Conservation (phyloP, 2,888 invertebrate genomes). For the Dichetophora obliterata region DNA sequence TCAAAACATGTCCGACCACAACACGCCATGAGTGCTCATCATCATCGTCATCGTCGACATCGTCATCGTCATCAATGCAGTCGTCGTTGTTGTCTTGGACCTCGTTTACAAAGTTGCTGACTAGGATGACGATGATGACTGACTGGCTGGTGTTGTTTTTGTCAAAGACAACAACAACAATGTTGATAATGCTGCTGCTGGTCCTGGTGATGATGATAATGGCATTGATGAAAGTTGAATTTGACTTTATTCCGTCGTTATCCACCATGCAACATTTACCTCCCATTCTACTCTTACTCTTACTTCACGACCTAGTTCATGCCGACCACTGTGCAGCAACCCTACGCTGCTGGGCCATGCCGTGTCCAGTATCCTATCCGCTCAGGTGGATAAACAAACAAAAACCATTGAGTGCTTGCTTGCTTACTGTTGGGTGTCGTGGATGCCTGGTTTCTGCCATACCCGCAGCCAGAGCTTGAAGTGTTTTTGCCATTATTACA, state of each 20-base stretch:
- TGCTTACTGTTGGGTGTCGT: no score
- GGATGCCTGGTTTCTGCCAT: no score
- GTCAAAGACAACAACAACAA: neutral
- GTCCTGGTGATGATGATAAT: neutral
- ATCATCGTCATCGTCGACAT: neutral
- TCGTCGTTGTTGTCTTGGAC: neutral
- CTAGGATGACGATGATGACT: neutral
- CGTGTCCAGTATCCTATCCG: slow-evolving; percentile 11
- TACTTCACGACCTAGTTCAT: neutral
- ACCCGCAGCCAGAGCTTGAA: neutral
- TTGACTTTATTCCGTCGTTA: slow-evolving; percentile 12
- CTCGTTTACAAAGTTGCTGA: neutral
- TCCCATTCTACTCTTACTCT: neutral
- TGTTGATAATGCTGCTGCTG: neutral
- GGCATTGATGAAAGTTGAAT: slow-evolving; percentile 5
- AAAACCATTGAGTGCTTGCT: slow-evolving; percentile 1
- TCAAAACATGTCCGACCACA: slow-evolving; percentile 28
- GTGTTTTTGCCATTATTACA: slow-evolving; percentile 11
- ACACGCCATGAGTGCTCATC: slow-evolving; percentile 2
- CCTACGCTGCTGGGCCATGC: neutral
- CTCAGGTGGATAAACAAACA: slow-evolving; percentile 26
- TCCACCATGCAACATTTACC: slow-evolving; percentile 16
- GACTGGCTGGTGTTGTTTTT: neutral
- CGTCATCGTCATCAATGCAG: neutral
- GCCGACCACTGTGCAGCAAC: neutral